phyloP scores from a whole-genome alignment of 2,113 vertebrate species.

The Saccopteryx leptura region DNA sequence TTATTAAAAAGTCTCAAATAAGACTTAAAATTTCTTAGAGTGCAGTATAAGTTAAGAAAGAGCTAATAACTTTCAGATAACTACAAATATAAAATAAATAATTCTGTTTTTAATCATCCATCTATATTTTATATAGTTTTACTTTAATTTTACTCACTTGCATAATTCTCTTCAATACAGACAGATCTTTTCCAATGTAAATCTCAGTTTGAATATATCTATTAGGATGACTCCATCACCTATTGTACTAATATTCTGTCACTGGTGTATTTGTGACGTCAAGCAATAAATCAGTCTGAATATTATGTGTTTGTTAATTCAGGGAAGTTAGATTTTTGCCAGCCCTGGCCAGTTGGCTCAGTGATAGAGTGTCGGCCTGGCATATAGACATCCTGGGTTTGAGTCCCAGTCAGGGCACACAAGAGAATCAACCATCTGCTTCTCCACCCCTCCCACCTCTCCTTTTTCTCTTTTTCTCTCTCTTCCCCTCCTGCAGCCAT shows the following conservation, averaged over 20 bases:
- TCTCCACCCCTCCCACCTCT: too few relatives aligned
- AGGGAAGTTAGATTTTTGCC: not conserved
- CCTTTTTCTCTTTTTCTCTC: too few relatives aligned
- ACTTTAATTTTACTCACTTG: not conserved
- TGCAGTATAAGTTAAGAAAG: conserved; percentile 8
- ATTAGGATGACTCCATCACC: not conserved
- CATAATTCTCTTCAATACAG: not conserved
- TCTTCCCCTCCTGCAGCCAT: too few relatives aligned
- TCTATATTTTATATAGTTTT: not conserved
- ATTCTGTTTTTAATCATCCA: conserved; percentile 22
- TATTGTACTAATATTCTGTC: not conserved
- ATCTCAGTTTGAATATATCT: not conserved
- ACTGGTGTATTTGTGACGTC: not conserved
- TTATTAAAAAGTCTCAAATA: conserved; percentile 4
- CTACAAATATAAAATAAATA: conserved; percentile 28
- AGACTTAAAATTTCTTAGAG: conserved; percentile 48
- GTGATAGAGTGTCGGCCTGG: too few relatives aligned
- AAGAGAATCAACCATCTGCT: too few relatives aligned
- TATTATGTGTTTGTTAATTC: not conserved
- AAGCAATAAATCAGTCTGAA: not conserved
- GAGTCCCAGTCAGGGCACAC: too few relatives aligned
- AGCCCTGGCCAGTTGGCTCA: too few relatives aligned
- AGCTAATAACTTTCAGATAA: conserved; percentile 35
- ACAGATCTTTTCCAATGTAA: not conserved
- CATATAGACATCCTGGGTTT: too few relatives aligned